Evolutionary conservation across 1,140 invertebrate species (phyloP).

Genomic region (Panulirus ornatus): DNA sequence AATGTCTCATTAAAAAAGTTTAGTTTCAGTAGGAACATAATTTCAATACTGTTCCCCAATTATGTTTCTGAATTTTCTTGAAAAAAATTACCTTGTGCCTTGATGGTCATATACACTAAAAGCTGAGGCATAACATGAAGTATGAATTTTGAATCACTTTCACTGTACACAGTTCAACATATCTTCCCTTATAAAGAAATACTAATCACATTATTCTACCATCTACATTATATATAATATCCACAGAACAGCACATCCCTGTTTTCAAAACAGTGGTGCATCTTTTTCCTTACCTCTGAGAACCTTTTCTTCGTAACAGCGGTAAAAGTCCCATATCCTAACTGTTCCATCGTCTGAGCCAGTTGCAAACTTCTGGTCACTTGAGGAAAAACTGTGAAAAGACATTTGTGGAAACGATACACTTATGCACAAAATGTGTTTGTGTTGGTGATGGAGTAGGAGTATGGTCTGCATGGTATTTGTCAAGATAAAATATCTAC

Average conservation of each 20-base stretch:
- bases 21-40: too few species aligned
- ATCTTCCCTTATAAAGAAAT: neutral
- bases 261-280: constrained; percentile 5
- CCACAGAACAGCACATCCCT: neutral
- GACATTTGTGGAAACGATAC: constrained; percentile 52
- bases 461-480: constrained; percentile 1
- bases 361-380: constrained; percentile 98
- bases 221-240: neutral
- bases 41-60: too few species aligned
- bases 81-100: too few species aligned
- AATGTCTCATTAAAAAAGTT: too few species aligned
- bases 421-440: constrained; percentile 36
- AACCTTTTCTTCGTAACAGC: constrained; percentile 97
- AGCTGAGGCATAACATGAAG: too few species aligned
- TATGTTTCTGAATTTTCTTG: too few species aligned
- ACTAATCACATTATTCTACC: neutral
- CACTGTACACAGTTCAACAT: too few species aligned
- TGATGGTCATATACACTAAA: too few species aligned
- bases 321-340: constrained; percentile 98
- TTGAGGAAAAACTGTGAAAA: constrained; percentile 95
- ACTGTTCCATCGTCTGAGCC: constrained; percentile 99
- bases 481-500: neutral
- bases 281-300: constrained; percentile 85
- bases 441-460: constrained; percentile 29
- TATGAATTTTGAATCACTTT: too few species aligned